These are phyloP conservation scores for Dendrolimus houi DNA, from an alignment of 2,888 invertebrate genomes.

Conservation along the genomic window DNA sequence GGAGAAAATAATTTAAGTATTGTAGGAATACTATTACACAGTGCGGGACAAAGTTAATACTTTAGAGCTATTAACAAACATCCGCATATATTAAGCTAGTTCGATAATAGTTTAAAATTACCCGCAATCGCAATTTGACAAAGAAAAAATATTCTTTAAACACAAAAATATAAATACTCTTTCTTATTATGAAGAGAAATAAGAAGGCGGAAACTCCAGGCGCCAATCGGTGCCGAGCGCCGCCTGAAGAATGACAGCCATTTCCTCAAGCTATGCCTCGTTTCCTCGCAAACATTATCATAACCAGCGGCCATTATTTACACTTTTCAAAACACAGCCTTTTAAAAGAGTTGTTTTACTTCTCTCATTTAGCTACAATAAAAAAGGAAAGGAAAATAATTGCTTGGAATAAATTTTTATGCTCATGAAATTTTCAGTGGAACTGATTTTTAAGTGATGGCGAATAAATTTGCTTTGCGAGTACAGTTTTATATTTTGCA, in stretches of 20 bases:
- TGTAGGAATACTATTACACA: no score
- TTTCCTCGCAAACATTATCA: conserved; percentile 49
- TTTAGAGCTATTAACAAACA: no score
- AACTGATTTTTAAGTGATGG: background rate
- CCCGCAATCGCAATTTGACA: no score
- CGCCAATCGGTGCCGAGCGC: conserved; percentile 37
- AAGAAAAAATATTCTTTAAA: background rate
- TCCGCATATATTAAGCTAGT: no score
- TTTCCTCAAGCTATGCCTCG: conserved; percentile 50
- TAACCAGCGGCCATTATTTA: conserved; percentile 46
- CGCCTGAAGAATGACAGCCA: conserved; percentile 48
- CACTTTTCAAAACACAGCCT: conserved; percentile 5
- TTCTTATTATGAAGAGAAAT: conserved; percentile 13
- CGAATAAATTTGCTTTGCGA: conserved; percentile 7
- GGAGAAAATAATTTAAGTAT: no score
- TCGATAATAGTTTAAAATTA: no score
- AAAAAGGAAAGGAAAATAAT: background rate
- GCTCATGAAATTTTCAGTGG: background rate
- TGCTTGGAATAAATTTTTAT: background rate
- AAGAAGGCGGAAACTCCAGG: conserved; percentile 29
- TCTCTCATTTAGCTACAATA: background rate
- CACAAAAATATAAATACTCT: conserved; percentile 8
- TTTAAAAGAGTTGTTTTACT: background rate
- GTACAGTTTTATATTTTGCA: no score
- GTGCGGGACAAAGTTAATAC: no score